Base-by-base conservation (phyloP, 1,140 invertebrate species). In the Pentalonia nigronervosa region DNA sequence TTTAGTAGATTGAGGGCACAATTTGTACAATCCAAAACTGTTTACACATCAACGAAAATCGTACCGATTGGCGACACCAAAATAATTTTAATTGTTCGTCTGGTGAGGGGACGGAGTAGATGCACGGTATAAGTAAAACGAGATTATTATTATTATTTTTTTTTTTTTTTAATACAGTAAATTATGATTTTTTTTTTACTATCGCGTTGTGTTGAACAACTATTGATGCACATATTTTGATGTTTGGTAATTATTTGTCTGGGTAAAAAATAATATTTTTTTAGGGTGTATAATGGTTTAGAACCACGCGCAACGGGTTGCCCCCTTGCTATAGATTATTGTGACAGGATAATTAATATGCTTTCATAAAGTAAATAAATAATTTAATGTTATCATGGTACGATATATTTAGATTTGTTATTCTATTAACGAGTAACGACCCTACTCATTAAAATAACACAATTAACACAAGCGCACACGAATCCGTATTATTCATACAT, bases 291-390 rank as follows among this genome's bases (percentile, higher is more conserved):
- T 76, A 76, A n/a, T 76, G 60, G 60, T 76, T 76, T 76, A 17
- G 60, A 76, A 30, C 60, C 60, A n/a, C 30, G 60, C 60, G 30
- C 60, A 76, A 76, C 60, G 60, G 60, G 60, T 76, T 76, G 60
- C n/a, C 60, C 60, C 60, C 60, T 76, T 6, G 60, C 60, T n/a
- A 76, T 76, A 76, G 60, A 76, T 76, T 76, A 76, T 76, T 76
- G 60, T 76, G 60, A 76, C 60, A 76, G 60, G 60, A 76, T 76
- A 76, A 76, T 76, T 76, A 76, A 76, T 76, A n/a, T 76, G 60
- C 60, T 76, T 76, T 34, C 14, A 76, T 76, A 76, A 76, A 76
- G n/a, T 76, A 76, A 76, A 76, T 76, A 76, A 76, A 76, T 76
- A 76, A 76, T 76, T 76, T n/a, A 76, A 76, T 6, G 60, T n/a